Evolutionary conservation across 2,113 vertebrate species (phyloP).

Genomic region (Cricetomys ansorgei): DNA sequence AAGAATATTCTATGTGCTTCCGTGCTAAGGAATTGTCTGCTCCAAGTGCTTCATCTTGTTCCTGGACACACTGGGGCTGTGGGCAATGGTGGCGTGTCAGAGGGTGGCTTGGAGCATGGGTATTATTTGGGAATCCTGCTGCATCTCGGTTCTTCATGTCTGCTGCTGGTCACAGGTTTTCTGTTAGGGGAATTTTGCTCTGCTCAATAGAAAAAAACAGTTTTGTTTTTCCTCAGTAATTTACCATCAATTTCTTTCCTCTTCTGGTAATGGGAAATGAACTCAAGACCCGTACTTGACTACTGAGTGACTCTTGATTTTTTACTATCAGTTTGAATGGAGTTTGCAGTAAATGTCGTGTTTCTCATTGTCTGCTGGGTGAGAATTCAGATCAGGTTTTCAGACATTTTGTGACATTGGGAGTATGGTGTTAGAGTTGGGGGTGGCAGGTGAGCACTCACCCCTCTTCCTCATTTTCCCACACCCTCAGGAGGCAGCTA

Average conservation of each 20-base stretch:
- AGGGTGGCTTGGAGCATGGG: neutral
- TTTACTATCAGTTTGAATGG: neutral
- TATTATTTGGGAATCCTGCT: neutral
- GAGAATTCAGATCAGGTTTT: slow-evolving; percentile 20
- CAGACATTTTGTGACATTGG: neutral
- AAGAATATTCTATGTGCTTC: neutral
- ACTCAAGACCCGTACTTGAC: neutral
- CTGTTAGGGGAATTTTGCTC: neutral
- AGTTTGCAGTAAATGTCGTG: neutral
- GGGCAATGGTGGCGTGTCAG: neutral
- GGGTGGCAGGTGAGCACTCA: neutral
- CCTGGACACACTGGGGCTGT: neutral
- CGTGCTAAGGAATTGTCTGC: fast-evolving
- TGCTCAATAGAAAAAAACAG: neutral
- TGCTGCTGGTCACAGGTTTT: neutral
- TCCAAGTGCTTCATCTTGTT: neutral
- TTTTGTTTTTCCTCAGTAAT: neutral
- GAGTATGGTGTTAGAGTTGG: neutral
- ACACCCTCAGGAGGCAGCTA: neutral
- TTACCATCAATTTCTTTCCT: neutral
- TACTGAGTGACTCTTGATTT: neutral
- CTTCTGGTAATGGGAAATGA: neutral
- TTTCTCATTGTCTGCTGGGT: neutral
- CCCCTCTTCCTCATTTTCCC: neutral
- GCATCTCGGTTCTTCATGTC: neutral